Evolutionary conservation across 2,888 invertebrate genomes (phyloP).

Genomic region (Heliconius charithonia): DNA sequence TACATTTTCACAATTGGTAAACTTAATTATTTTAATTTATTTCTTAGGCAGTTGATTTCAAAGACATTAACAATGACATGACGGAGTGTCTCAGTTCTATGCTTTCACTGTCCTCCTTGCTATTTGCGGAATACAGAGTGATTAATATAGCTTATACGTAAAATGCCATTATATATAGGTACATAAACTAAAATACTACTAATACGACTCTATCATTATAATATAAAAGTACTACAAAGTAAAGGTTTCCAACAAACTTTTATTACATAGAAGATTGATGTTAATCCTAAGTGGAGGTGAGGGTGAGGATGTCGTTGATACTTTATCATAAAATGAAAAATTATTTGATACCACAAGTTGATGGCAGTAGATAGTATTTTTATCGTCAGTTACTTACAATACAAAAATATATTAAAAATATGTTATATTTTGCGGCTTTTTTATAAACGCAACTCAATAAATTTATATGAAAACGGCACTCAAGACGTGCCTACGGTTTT

Average conservation of each 20-base stretch:
- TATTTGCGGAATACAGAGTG: too few species aligned
- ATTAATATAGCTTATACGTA: neutral
- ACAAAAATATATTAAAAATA: neutral
- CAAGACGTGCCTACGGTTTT: too few species aligned
- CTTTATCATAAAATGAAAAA: constrained; percentile 1
- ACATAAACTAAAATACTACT: neutral
- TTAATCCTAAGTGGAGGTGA: constrained; percentile 17
- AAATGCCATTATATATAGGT: neutral
- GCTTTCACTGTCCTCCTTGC: too few species aligned
- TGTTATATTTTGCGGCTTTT: too few species aligned
- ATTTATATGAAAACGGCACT: too few species aligned
- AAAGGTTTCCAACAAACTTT: neutral
- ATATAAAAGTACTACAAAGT: neutral
- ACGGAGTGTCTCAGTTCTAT: too few species aligned
- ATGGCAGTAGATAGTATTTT: neutral
- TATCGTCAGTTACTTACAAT: neutral
- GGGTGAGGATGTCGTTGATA: neutral
- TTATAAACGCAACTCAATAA: too few species aligned
- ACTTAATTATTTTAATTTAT: too few species aligned
- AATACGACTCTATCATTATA: neutral
- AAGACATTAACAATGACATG: accelerated
- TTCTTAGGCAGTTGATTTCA: too few species aligned
- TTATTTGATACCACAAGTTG: neutral
- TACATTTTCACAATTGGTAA: too few species aligned
- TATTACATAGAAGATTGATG: neutral